Evolutionary conservation across 2,113 vertebrate genomes (phyloP), one percentile per base, ranked within the genome.

Genomic region (Meriones unguiculatus): DNA sequence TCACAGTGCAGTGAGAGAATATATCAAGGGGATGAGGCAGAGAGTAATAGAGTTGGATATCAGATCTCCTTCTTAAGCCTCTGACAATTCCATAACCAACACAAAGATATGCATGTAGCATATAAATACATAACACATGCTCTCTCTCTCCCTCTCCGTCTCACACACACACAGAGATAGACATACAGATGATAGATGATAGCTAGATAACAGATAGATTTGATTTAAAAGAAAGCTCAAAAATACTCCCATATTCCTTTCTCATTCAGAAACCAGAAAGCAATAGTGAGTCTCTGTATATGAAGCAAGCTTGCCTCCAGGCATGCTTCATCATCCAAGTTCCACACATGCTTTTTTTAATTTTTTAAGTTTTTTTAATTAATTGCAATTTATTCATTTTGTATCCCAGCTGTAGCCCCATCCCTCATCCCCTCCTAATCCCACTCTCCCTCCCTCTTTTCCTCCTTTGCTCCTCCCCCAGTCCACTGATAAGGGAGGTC

Each of bases 191-290:
- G 46, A 46, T 46, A 46, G 46, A 46, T 46, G 46, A 46, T 46
- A 46, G 46, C 46, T 46, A 46, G 46, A 46, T 46, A 46, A 50
- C 5, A 25, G 11, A 76, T 1, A 78, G 14, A 22, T 46, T 17
- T 15, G 7, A 32, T 32, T 80, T 18, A 12, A 59, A 59, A n/a
- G 4, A n/a, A n/a, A 24, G 35, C 28, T 46, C 30, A 41, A 69
- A 12, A 73, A 3, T 25, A 78, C 77, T 15, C 2, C 1, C 54
- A 57, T 84, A 80, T 7, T 65, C 38, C 54, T 32, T 94, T 97
- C 30, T 75, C 59, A 85, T 50, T 67, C 20, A 73, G 41, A 97
- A 93, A 69, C 1, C 30, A 3, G 41, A 87, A 94, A 95, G 14
- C 32, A 87, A 69, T 92, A 54, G 32, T 3, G 17, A 35, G 4